A percentile compares a stretch with the other conserved stretches of the same genome.
Evolutionary conservation across 2,113 vertebrate species (phyloP).

Genomic region (Labeo catla): DNA sequence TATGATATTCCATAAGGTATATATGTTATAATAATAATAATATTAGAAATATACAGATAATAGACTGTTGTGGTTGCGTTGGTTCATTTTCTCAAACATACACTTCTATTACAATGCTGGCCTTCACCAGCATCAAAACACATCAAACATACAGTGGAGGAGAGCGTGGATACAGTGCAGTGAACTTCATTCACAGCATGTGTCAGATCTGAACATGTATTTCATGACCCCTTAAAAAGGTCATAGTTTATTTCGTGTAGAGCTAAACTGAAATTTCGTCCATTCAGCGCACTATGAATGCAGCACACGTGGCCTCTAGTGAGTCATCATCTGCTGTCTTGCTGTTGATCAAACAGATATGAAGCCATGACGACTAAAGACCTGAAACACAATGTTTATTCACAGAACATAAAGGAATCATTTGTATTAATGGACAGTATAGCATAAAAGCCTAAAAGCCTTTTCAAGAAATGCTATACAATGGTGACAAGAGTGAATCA

Average conservation of each 20-base stretch:
- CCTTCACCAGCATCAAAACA: too few species aligned
- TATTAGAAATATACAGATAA: too few species aligned
- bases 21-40: too few species aligned
- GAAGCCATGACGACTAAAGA: neutral
- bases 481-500: constrained; percentile 39
- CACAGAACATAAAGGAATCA: constrained; percentile 25
- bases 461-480: neutral
- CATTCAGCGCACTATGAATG: neutral
- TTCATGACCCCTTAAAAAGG: neutral
- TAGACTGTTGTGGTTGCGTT: too few species aligned
- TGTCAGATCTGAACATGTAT: neutral
- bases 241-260: neutral
- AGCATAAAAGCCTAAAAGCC: neutral
- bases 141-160: too few species aligned
- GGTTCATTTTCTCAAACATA: too few species aligned
- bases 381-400: constrained; percentile 20
- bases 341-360: constrained; percentile 4
- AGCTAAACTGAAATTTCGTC: neutral
- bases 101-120: too few species aligned
- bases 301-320: neutral
- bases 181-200: too few species aligned
- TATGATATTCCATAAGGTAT: too few species aligned
- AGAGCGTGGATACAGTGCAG: too few species aligned
- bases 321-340: neutral
- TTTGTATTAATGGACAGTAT: constrained; percentile 41